Evolutionary conservation across 2,113 vertebrate genomes (phyloP).

Genomic region (Mobula hypostoma): DNA sequence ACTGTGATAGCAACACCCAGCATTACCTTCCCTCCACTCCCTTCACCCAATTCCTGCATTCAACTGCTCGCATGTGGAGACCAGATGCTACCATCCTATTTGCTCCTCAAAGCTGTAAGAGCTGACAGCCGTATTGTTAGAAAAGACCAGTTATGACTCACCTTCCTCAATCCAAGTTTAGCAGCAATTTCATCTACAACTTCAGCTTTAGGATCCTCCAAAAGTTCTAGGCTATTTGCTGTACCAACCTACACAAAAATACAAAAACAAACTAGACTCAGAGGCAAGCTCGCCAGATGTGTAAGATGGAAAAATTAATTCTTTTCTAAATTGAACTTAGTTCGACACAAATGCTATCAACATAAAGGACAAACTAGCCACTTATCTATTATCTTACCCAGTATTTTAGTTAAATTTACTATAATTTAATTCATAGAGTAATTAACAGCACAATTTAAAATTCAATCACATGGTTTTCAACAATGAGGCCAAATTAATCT

Average conservation of each 20-base stretch:
- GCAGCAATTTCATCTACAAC: slow-evolving; percentile 91
- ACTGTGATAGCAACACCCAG: background rate
- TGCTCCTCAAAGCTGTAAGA: background rate
- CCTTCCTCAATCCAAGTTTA: slow-evolving; percentile 91
- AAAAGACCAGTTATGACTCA: slow-evolving; percentile 40
- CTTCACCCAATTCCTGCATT: background rate
- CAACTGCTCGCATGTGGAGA: background rate
- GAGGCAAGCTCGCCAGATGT: background rate
- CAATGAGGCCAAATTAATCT: background rate
- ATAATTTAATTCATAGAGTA: background rate
- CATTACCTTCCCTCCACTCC: no score
- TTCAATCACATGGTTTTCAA: background rate
- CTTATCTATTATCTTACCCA: no score
- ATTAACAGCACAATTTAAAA: background rate
- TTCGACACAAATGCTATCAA: background rate
- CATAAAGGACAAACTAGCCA: no score
- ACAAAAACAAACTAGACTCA: background rate
- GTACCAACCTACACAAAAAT: slow-evolving; percentile 70
- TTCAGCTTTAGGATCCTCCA: slow-evolving; percentile 86
- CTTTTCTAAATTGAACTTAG: background rate
- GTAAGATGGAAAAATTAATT: background rate
- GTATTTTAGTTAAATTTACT: background rate
- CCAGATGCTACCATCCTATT: background rate
- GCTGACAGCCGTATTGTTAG: background rate
- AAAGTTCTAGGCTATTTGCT: slow-evolving; percentile 89